Base-by-base conservation (phyloP, 2,797 vertebrate genomes). In the Coregonus ussuriensis region DNA sequence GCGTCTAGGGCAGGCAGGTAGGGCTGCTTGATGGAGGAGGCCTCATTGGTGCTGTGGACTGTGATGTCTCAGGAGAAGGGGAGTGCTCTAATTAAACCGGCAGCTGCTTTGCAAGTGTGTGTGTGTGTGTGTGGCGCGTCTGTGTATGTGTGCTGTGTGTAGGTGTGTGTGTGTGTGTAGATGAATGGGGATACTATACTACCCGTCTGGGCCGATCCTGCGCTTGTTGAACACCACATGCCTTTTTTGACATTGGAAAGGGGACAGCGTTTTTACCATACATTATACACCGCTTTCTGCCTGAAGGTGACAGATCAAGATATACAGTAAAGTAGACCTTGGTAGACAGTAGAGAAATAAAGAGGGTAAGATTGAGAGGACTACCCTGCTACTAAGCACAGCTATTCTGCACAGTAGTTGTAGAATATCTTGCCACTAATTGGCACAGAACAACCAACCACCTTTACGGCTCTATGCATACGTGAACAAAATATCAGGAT, bases 1-100 rank as follows among this genome's bases (percentile, higher is more conserved):
- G 31, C 2, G 9, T 35, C 69, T 66, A 11, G 70, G n/a, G 70
- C n/a, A 35, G 69, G 15, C 37, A 41, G 18, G 33, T 33, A 15
- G 53, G 63, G 13, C 18, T 67, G 77, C 79, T 71, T 82, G 83
- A 84, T 85, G 72, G 77, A 84, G 80, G 75, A 74, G 73, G 59
- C 71, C 68, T 79, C 68, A 53, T 78, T 79, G 66, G 31, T 69
- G 79, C 67, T 9, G 51, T 53, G 74, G 76, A 72, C 53, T 51
- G 72, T 29, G 31, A 0, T 14, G 75, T 84, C 83, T 79, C 86
- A 21, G 59, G 82, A 77, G 82, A 41, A 51, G 52, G 33, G 56
- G 4, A 52, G 76, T 0, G 67, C 75, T 83, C 86, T 86, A 88
- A 89, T 89, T 86, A 89, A 83, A 81, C 78, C 82, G 78, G 78